These are phyloP conservation scores for Callimorpha dominula DNA, from an alignment of 2,888 invertebrate genomes.

Conservation along the genomic window DNA sequence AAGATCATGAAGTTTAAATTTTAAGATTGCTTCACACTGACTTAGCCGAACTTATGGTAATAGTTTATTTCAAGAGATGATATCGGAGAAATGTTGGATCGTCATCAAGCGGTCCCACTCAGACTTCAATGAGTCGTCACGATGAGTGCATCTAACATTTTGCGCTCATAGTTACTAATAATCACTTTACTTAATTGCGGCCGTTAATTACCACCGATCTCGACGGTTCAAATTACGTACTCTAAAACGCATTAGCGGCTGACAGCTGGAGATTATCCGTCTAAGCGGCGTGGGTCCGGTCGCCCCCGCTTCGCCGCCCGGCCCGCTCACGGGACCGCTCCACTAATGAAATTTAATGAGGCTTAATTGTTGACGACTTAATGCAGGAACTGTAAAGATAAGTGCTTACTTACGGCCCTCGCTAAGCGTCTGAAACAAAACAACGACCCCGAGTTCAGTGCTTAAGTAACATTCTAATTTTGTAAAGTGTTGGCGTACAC, in stretches of 20 bases:
- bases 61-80: constrained; percentile 11
- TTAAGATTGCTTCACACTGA: too few species aligned
- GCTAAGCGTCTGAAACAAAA: constrained; percentile 72
- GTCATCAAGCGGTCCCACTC: constrained; percentile 31
- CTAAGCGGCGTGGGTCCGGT: constrained; percentile 79
- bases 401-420: constrained; percentile 73
- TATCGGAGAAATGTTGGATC: constrained; percentile 28
- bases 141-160: constrained; percentile 63
- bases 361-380: constrained; percentile 86
- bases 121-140: constrained; percentile 41
- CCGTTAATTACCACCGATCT: constrained; percentile 86
- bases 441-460: constrained; percentile 53
- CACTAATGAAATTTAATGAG: constrained; percentile 86
- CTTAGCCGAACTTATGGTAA: too few species aligned
- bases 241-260: constrained; percentile 87
- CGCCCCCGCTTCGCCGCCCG: constrained; percentile 60
- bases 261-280: constrained; percentile 87
- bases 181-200: constrained; percentile 86
- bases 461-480: constrained; percentile 49
- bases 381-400: constrained; percentile 82
- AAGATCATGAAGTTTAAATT: too few species aligned
- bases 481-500: constrained; percentile 22
- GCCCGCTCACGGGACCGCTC: constrained; percentile 73
- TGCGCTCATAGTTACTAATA: constrained; percentile 77
- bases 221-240: constrained; percentile 87